These are phyloP conservation scores for Axea sp. DNA, from an alignment of 2,888 invertebrate species.

Conservation along the genomic window DNA sequence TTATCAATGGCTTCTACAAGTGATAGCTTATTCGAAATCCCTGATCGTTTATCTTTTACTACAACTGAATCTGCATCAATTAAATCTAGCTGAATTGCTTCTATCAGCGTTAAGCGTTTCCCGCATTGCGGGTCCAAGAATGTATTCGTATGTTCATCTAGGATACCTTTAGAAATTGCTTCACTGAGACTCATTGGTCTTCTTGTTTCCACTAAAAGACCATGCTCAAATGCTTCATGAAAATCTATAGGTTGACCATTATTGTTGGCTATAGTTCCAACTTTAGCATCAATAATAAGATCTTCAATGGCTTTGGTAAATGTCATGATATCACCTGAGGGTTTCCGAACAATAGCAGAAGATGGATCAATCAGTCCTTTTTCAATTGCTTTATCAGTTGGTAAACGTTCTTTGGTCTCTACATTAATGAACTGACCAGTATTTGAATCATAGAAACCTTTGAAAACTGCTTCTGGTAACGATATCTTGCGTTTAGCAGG, in stretches of 20 bases:
- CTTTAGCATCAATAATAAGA: slow-evolving; percentile 87
- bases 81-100: slow-evolving; percentile 89
- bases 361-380: slow-evolving; percentile 91
- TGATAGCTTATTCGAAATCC: slow-evolving; percentile 88
- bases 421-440: slow-evolving; percentile 91
- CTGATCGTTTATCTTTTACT: slow-evolving; percentile 88
- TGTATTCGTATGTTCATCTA: slow-evolving; percentile 87
- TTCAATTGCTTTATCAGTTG: slow-evolving; percentile 90
- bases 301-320: slow-evolving; percentile 90
- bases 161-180: slow-evolving; percentile 89
- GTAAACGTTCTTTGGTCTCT: slow-evolving; percentile 88
- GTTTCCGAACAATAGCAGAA: slow-evolving; percentile 90
- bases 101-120: slow-evolving; percentile 87
- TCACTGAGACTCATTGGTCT: slow-evolving; percentile 90
- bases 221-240: slow-evolving; percentile 91
- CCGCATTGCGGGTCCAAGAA: slow-evolving; percentile 92
- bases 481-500: slow-evolving; percentile 91
- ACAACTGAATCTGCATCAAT: slow-evolving; percentile 92
- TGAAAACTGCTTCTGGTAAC: slow-evolving; percentile 93
- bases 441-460: slow-evolving; percentile 92
- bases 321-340: slow-evolving; percentile 86
- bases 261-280: slow-evolving; percentile 84
- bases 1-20: slow-evolving; percentile 88
- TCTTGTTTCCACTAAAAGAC: slow-evolving; percentile 89
- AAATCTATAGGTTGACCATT: slow-evolving; percentile 85